phyloP scores from a whole-genome alignment of 2,797 vertebrate species.

The Valencia hispanica region DNA sequence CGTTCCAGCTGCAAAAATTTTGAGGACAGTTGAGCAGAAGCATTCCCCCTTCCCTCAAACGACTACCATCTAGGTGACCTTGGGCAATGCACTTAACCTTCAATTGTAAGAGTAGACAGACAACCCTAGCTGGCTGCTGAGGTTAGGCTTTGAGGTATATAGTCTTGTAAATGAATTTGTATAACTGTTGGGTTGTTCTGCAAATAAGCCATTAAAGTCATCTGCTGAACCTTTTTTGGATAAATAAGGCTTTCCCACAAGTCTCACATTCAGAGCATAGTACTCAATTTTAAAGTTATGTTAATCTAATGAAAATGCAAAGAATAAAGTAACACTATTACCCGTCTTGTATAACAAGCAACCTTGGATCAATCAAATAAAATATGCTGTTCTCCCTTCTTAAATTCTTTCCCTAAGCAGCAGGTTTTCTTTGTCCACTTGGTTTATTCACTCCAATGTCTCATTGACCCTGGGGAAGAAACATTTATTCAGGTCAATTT shows the following conservation, averaged over 20 bases:
- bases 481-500: conserved; percentile 59
- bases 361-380: too few species aligned
- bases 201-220: conserved; percentile 8
- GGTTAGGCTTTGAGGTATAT: conserved; percentile 29
- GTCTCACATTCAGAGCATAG: neutral
- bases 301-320: too few species aligned
- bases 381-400: too few species aligned
- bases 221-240: too few species aligned
- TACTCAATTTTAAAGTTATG: too few species aligned
- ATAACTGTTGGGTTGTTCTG: conserved; percentile 32
- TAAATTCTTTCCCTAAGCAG: conserved; percentile 36
- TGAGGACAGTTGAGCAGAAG: neutral
- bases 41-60: neutral
- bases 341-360: neutral
- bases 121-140: conserved; percentile 31
- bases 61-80: conserved; percentile 35
- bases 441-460: conserved; percentile 51
- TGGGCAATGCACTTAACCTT: conserved; percentile 37
- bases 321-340: neutral
- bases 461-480: conserved; percentile 40
- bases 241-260: too few species aligned
- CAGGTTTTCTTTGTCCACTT: conserved; percentile 49
- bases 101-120: conserved; percentile 9
- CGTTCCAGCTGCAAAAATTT: too few species aligned
- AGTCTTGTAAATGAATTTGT: conserved; percentile 39